Conservation (phyloP, 2,113 vertebrate genomes). For the Grus americana region DNA sequence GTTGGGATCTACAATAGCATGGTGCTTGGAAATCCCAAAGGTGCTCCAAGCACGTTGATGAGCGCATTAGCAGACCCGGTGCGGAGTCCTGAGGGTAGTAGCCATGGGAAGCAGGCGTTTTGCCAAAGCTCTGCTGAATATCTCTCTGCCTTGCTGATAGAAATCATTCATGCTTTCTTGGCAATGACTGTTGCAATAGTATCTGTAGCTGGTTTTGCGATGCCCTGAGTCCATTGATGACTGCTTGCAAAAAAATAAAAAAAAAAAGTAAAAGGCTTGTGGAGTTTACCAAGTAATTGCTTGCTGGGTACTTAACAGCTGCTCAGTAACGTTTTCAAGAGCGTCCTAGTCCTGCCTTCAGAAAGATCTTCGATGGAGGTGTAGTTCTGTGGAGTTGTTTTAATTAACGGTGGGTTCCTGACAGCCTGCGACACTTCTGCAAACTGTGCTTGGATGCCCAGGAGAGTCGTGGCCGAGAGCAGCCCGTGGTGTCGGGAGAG, state of each 20-base stretch:
- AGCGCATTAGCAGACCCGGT: not conserved
- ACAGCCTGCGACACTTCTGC: not conserved
- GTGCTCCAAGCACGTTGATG: not conserved
- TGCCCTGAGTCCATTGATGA: not conserved
- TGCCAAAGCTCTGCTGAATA: slow-evolving; percentile 27
- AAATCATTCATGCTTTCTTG: slow-evolving; percentile 44
- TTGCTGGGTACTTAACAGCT: not conserved
- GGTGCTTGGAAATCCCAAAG: not conserved
- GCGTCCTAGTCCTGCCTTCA: not conserved
- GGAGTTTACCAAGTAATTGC: not conserved
- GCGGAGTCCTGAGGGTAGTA: slow-evolving; percentile 10
- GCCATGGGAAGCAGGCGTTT: not conserved
- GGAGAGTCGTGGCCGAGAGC: not conserved
- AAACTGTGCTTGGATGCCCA: not conserved
- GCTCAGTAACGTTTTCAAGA: not conserved
- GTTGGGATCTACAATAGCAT: not conserved
- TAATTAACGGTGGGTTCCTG: not conserved
- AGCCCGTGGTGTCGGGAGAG: not conserved
- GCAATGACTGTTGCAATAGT: not conserved
- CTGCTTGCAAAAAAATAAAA: not conserved
- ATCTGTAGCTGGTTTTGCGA: not conserved
- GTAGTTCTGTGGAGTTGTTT: not conserved
- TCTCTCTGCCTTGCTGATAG: not conserved
- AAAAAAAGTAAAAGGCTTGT: not conserved
- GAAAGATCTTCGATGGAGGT: not conserved